Evolutionary conservation across 2,888 invertebrate species (phyloP).

Genomic region (Polydrusus tereticollis): DNA sequence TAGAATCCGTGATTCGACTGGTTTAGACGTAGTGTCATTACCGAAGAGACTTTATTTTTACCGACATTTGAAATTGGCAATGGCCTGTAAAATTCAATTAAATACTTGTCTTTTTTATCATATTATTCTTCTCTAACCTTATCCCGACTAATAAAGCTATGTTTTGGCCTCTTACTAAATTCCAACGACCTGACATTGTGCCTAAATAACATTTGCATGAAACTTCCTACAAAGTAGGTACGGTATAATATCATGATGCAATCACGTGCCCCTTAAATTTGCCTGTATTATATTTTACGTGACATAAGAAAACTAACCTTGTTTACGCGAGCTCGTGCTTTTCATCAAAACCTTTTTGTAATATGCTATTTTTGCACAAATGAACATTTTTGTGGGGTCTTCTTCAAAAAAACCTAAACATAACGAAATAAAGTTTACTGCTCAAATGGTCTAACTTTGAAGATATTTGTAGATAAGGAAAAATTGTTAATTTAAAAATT

Average conservation of each 20-base stretch:
- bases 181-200: not conserved
- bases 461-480: too few relatives aligned
- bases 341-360: constrained; percentile 46
- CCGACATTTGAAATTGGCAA: too few relatives aligned
- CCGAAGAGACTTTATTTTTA: too few relatives aligned
- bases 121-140: not conserved
- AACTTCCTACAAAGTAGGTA: constrained; percentile 11
- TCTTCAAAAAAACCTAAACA: not conserved
- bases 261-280: constrained; percentile 52
- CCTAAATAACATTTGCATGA: constrained; percentile 1
- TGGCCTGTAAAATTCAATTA: too few relatives aligned
- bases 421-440: too few relatives aligned
- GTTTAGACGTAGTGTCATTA: too few relatives aligned
- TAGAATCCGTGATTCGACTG: too few relatives aligned
- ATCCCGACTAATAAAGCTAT: not conserved
- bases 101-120: too few relatives aligned
- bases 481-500: too few relatives aligned
- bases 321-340: constrained; percentile 40
- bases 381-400: constrained; percentile 14
- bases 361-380: constrained; percentile 32
- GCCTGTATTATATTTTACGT: constrained; percentile 53
- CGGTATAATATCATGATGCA: constrained; percentile 40
- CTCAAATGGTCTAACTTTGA: too few relatives aligned
- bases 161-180: not conserved
- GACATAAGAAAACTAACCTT: constrained; percentile 51